Evolutionary conservation across 1,140 invertebrate species (phyloP).

Genomic region (Alviniconcha marisindica): DNA sequence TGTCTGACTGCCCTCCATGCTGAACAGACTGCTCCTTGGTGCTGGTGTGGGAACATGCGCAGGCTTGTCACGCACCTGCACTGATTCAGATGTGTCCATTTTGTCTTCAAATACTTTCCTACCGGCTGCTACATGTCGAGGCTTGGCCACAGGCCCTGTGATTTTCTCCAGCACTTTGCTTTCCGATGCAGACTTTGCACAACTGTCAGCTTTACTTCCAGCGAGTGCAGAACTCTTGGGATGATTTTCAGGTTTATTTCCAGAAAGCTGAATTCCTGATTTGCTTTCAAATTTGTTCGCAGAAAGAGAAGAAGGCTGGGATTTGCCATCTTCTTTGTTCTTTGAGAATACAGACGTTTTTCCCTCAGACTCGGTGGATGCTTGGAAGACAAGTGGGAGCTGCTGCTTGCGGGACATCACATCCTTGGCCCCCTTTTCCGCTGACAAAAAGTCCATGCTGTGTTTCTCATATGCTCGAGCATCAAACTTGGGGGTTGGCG

Average conservation of each 20-base stretch:
- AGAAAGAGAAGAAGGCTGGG: background rate
- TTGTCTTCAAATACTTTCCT: constrained; percentile 40
- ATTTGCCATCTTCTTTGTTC: background rate
- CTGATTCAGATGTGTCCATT: constrained; percentile 42
- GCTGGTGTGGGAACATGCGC: constrained; percentile 32
- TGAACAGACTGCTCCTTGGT: background rate
- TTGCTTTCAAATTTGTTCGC: background rate
- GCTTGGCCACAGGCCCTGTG: constrained; percentile 45
- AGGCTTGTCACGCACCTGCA: background rate
- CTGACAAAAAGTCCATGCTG: background rate
- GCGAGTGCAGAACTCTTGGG: background rate
- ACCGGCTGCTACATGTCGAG: constrained; percentile 42
- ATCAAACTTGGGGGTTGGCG: constrained; percentile 23
- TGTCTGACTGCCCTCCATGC: background rate
- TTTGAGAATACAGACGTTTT: constrained; percentile 1
- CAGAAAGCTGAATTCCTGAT: background rate
- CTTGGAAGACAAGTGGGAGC: constrained; percentile 27
- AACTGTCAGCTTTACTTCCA: background rate
- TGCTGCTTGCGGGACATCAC: constrained; percentile 10
- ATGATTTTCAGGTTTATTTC: background rate
- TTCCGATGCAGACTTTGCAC: background rate
- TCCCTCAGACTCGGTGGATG: background rate
- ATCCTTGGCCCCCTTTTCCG: background rate
- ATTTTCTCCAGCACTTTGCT: background rate
- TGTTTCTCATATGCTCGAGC: constrained; percentile 10